Base-by-base conservation (phyloP, 2,888 invertebrate genomes). In the Pyrocoelia pectoralis region DNA sequence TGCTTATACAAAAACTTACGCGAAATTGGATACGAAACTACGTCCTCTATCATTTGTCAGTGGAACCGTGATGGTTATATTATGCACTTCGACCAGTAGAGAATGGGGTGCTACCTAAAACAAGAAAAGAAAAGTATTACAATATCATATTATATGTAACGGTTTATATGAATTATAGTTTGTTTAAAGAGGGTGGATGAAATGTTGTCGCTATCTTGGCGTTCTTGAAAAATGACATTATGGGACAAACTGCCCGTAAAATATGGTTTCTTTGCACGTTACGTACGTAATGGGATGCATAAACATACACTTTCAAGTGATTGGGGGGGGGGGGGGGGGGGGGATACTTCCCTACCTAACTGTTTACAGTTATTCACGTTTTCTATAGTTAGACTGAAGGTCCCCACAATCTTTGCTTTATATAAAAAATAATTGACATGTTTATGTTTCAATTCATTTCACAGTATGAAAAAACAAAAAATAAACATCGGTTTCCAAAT, bases 1-100 rank as follows among this genome's bases (percentile, higher is more conserved):
- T 29, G 50, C 18, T 50, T 50, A 28, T 50, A 50, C 12, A 13
- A 50, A 50, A 50, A 50, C n/a, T 46, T 46, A 14, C n/a, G n/a
- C n/a, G 13, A 41, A 41, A 41, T 41, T 41, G 41, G 41, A 41
- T 41, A 13, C 8, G 14, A 24, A 24, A 24, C 8, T 24, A 8
- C 24, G n/a, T n/a, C n/a, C n/a, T n/a, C 24, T 12, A 9, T 43
- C 14, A 4, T 13, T 43, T 43, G 15, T 43, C 13, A 43, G 43
- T 43, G 13, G 8, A 43, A 43, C 43, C 12, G 24, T n/a, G 24
- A 3, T 3, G 6, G 24, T 24, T 24, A 5, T 24, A 24, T 6
- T 24, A n/a, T n/a, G n/a, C n/a, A n/a, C n/a, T 24, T 24, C 3
- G 24, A 24, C 6, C 24, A 24, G 24, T 24, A 24, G 6, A 24